A percentile compares a stretch with the other conserved stretches of the same genome.
Conservation (phyloP, 1,140 invertebrate genomes). For the Mylabris phalerata region DNA sequence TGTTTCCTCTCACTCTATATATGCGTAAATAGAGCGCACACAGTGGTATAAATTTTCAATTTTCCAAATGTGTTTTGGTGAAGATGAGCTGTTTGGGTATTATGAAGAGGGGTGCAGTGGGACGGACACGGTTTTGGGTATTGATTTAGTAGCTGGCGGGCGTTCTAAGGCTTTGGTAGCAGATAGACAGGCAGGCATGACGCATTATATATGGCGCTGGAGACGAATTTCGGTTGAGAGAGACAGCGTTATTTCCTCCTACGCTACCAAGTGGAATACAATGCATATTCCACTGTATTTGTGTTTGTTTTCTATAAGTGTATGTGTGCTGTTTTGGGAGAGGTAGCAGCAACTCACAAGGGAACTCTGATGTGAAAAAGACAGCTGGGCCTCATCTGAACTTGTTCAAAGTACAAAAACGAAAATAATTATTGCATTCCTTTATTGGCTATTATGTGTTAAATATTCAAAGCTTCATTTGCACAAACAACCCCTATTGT, state of each 20-base stretch:
- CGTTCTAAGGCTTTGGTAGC: slow-evolving; percentile 39
- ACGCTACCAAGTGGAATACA: slow-evolving; percentile 10
- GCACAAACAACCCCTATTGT: no score
- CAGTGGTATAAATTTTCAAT: slow-evolving; percentile 20
- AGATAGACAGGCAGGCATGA: slow-evolving; percentile 42
- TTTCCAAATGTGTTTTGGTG: slow-evolving; percentile 24
- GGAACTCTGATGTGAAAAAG: slow-evolving; percentile 22
- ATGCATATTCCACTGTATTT: slow-evolving; percentile 1
- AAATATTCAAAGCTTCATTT: no score
- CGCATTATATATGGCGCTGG: slow-evolving; percentile 42
- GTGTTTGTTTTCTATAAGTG: neutral
- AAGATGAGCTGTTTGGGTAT: slow-evolving; percentile 32
- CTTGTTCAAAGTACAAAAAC: slow-evolving; percentile 8
- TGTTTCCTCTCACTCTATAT: no score
- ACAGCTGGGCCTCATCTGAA: slow-evolving; percentile 19
- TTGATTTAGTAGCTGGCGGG: slow-evolving; percentile 43
- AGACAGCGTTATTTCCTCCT: slow-evolving; percentile 18
- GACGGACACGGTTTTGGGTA: slow-evolving; percentile 31
- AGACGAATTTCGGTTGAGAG: slow-evolving; percentile 37
- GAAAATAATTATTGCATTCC: slow-evolving; percentile 12
- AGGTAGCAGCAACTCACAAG: slow-evolving; percentile 4
- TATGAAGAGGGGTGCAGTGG: slow-evolving; percentile 24
- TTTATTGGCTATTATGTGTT: no score
- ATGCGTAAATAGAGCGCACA: no score
- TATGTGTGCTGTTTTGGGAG: neutral